These are phyloP conservation scores for Cheumatopsyche charites DNA, from an alignment of 1,140 invertebrate genomes.

Conservation along the genomic window DNA sequence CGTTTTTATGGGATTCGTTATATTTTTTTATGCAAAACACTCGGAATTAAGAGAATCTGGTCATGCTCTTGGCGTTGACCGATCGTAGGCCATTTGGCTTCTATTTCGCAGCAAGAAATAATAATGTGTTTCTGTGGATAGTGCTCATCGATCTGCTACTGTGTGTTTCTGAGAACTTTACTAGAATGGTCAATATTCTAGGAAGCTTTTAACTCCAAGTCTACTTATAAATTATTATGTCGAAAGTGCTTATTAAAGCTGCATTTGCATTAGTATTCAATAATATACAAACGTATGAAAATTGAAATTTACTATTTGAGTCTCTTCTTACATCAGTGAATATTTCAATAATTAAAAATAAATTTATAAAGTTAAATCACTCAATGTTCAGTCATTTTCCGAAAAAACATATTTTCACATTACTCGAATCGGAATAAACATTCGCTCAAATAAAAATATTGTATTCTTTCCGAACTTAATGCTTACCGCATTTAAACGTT, in stretches of 20 bases:
- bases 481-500: constrained; percentile 10
- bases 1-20: constrained; percentile 44
- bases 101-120: constrained; percentile 1
- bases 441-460: background rate
- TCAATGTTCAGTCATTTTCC: background rate
- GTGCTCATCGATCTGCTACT: too few species aligned
- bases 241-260: too few species aligned
- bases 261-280: too few species aligned
- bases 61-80: constrained; percentile 44
- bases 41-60: constrained; percentile 36
- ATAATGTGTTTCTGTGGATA: constrained; percentile 24
- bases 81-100: constrained; percentile 39
- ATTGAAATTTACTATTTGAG: too few species aligned
- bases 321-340: background rate
- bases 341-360: constrained; percentile 30
- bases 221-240: too few species aligned
- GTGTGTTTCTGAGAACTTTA: too few species aligned
- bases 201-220: too few species aligned
- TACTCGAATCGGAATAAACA: constrained; percentile 13
- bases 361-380: constrained; percentile 19
- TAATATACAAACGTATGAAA: too few species aligned
- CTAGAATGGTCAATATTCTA: too few species aligned
- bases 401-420: background rate
- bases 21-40: constrained; percentile 47
- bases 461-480: background rate